Conservation (phyloP, 2,888 invertebrate genomes). For the Lagria hirta region DNA sequence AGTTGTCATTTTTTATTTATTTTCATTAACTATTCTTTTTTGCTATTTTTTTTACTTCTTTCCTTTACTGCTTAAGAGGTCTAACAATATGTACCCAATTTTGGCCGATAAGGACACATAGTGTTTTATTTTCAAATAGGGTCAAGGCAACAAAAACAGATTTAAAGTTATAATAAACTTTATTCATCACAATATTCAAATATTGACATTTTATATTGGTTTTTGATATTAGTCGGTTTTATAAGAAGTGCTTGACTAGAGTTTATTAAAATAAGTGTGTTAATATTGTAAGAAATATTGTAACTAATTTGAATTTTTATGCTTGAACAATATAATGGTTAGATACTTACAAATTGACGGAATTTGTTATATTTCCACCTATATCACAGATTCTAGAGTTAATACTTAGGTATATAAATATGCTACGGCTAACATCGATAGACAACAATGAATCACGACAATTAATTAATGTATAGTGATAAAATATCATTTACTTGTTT, state of each 20-base stretch:
- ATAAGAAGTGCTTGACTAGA: slow-evolving; percentile 23
- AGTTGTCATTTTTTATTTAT: too few relatives aligned
- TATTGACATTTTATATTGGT: slow-evolving; percentile 27
- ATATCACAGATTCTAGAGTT: slow-evolving; percentile 47
- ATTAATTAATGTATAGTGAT: slow-evolving; percentile 39
- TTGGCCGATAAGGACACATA: too few relatives aligned
- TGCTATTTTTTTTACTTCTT: too few relatives aligned
- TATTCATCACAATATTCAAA: slow-evolving; percentile 30
- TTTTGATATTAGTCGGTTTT: slow-evolving; percentile 21
- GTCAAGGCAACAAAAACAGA: slow-evolving; percentile 4
- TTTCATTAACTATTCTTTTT: too few relatives aligned
- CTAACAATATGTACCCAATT: too few relatives aligned
- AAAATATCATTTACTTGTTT: slow-evolving; percentile 34
- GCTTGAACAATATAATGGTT: slow-evolving; percentile 18
- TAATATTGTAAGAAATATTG: slow-evolving; percentile 21
- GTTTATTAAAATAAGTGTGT: slow-evolving; percentile 22
- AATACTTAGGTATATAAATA: slow-evolving; percentile 40
- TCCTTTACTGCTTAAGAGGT: too few relatives aligned
- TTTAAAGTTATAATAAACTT: slow-evolving; percentile 26
- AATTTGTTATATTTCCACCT: slow-evolving; percentile 42
- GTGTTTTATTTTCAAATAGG: too few relatives aligned
- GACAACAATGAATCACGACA: slow-evolving; percentile 38
- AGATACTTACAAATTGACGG: slow-evolving; percentile 42
- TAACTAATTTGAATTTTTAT: slow-evolving; percentile 17
- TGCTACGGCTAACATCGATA: slow-evolving; percentile 31